Base-by-base conservation (phyloP, 92 coral and sea anemone species). In the Galaxea fascicularis region DNA sequence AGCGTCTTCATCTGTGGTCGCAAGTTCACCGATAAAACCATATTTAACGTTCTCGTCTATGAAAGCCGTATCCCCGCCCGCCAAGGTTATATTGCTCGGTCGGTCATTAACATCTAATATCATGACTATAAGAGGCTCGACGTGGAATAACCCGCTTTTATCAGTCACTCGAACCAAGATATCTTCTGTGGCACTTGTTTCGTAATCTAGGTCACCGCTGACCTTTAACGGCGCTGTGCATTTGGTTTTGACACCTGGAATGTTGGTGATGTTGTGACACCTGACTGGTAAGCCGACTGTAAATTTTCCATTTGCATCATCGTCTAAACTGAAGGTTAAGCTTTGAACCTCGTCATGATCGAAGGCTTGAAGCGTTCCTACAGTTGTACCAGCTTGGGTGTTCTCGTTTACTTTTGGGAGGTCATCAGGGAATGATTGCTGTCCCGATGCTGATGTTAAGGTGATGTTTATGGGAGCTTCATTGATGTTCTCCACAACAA, bases 391-490 rank as follows among this genome's bases (percentile, higher is more conserved):
- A 14, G 24, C 71, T 22, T 94, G 87, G 15, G 99, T 84, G 89
- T 96, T 96, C 85, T 96, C 99, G 49, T 89, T 44, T 57, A 94
- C 82, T 25, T 54, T 63, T 21, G 99, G 92, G 16, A 67, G 35
- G 76, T 94, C 81, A 53, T 89, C 98, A 54, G 90, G 90, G 81
- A 86, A 96, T 8, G 83, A n/a, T 76, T 94, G 98, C 66, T 94
- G 99, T 29, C 97, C 99, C 31, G 62, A 79, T 46, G 85, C 62
- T 20, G 96, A 82, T 4, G 84, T 89, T 26, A 96, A 65, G 15
- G 91, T 86, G n/a, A 87, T 96, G 89, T 96, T 96, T 24, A 94
- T 58, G 44, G 99, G 99, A 28, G 95, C 93, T 74, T 96, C 99
- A 78, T 96, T 95, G 52, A 95, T 76, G 82, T 96, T 93, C 63